These are phyloP conservation scores for Operophtera brumata DNA, from an alignment of 2,888 invertebrate genomes.

Conservation along the genomic window DNA sequence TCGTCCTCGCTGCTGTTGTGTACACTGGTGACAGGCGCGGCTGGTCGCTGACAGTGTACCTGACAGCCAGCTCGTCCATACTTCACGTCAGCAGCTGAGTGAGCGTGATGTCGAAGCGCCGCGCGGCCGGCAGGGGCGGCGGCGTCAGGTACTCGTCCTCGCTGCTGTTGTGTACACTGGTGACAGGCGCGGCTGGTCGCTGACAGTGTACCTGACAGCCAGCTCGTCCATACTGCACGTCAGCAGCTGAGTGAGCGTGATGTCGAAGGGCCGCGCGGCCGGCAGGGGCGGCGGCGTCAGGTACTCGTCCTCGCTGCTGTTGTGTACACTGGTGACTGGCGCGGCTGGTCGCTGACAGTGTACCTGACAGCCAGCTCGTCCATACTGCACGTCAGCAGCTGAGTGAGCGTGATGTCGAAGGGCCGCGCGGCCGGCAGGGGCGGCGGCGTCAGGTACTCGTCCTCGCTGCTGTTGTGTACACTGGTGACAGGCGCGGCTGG, in stretches of 20 bases:
- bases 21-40: too few species aligned
- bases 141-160: slow-evolving; percentile 87
- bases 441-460: slow-evolving; percentile 85
- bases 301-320: slow-evolving; percentile 85
- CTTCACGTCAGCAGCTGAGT: slow-evolving; percentile 91
- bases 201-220: slow-evolving; percentile 80
- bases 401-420: slow-evolving; percentile 90
- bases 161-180: slow-evolving; percentile 76
- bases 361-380: slow-evolving; percentile 87
- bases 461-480: slow-evolving; percentile 81
- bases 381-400: slow-evolving; percentile 90
- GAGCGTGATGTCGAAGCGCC: slow-evolving; percentile 87
- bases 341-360: too few species aligned
- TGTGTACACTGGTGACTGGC: too few species aligned
- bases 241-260: slow-evolving; percentile 90
- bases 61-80: slow-evolving; percentile 88
- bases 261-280: slow-evolving; percentile 83
- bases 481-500: slow-evolving; percentile 68
- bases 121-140: slow-evolving; percentile 73
- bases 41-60: slow-evolving; percentile 62
- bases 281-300: slow-evolving; percentile 82
- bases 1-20: slow-evolving; percentile 84
- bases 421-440: slow-evolving; percentile 75
- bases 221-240: slow-evolving; percentile 90
- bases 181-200: too few species aligned